Base-by-base conservation (phyloP, 2,888 invertebrate genomes). In the Erebia epiphron region DNA sequence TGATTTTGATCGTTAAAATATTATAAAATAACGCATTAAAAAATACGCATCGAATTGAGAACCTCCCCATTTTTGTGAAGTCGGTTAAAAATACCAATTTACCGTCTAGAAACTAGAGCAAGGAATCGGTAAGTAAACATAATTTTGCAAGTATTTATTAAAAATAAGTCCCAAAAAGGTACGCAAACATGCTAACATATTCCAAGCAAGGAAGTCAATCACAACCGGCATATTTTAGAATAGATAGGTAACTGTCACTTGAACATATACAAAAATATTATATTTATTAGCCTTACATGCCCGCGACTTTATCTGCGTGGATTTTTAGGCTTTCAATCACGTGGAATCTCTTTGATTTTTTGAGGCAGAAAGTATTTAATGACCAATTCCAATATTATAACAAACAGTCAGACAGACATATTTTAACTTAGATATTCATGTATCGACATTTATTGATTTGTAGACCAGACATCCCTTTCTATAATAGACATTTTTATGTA, bases 131-230 rank as follows among this genome's bases (percentile, higher is more conserved):
- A 61, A 18, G 18, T 14, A 50, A 63, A 16, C 50, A 26, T 26
- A 35, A 35, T 11, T 50, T 10, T n/a, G 18, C 26, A 52, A 26
- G 63, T 52, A 63, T 63, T 26, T 50, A 63, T 63, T 9, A 61
- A 61, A 61, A 61, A 13, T 61, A 52, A 35, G 10, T 35, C 50
- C 21, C 26, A 21, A 63, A 26, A 52, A 63, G 35, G 35, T n/a
- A 52, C 50, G 26, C 61, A 46, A 10, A 11, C 35, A 63, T 63
- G 52, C 26, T 52, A 63, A 50, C 63, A 50, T 52, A 63, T 63
- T 50, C 63, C 50, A 50, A 63, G 26, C 63, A 63, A 63, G 50
- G n/a, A 50, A 50, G 63, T 63, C 63, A 63, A 63, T 50, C 52
- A 50, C 50, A 52, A 0, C 63, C 49, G 21, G 63, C 43, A 46